Conservation (phyloP, 2,888 invertebrate species). For the Colletes collaris region DNA sequence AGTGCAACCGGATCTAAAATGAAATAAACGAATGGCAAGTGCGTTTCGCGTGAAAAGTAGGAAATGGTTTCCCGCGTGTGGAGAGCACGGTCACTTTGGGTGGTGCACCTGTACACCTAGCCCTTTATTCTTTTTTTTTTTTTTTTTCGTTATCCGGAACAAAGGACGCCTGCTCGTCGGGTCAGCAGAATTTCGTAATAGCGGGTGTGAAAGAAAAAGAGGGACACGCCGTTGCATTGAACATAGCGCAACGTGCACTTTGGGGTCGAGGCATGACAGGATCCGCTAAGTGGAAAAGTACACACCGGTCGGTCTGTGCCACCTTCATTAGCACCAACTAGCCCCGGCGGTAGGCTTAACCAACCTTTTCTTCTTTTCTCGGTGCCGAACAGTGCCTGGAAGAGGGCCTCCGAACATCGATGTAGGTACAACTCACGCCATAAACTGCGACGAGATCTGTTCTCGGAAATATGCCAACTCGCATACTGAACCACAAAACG, state of each 20-base stretch:
- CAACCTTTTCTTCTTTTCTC: constrained; percentile 72
- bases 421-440: constrained; percentile 77
- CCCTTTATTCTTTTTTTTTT: constrained; percentile 23
- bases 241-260: constrained; percentile 63
- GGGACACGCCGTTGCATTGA: constrained; percentile 51
- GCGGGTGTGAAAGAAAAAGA: constrained; percentile 45
- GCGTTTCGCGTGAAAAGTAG: background rate
- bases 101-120: constrained; percentile 55
- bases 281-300: constrained; percentile 80
- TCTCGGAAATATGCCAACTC: constrained; percentile 75
- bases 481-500: constrained; percentile 67
- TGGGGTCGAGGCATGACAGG: constrained; percentile 74
- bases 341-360: constrained; percentile 65
- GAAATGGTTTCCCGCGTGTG: constrained; percentile 8
- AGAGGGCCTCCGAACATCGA: constrained; percentile 64
- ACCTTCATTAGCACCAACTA: constrained; percentile 82
- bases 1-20: too few relatives aligned
- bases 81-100: background rate
- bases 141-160: constrained; percentile 57
- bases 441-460: constrained; percentile 76
- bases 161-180: constrained; percentile 65
- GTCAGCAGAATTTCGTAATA: constrained; percentile 70
- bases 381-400: constrained; percentile 61
- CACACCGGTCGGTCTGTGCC: constrained; percentile 80
- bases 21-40: too few relatives aligned